Base-by-base conservation (phyloP, 2,888 invertebrate species). In the Ichneumon xanthorius region DNA sequence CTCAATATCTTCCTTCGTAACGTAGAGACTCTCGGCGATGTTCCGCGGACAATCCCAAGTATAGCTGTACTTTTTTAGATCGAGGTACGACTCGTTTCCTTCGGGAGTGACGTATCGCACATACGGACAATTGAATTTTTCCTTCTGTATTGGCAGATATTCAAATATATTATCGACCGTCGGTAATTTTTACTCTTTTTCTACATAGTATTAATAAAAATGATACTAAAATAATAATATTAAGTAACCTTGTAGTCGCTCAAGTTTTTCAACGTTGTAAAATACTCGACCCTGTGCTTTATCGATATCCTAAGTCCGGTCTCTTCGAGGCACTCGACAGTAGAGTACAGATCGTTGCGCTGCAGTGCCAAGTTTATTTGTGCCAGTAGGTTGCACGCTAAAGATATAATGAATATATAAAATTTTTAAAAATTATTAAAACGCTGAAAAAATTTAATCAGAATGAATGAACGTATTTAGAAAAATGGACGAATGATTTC, bases 11-110 rank as follows among this genome's bases (percentile, higher is more conserved):
- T 90, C 88, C 84, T 89, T 90, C 4, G 90, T 90, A n/a, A 94
- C 85, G 77, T 89, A 91, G 79, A 85, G 86, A 71, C 91, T 88
- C 71, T 92, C 92, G 1, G 88, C 80, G 3, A 92, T 82, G 78
- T 91, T 78, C 81, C 88, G 88, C 0, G 92, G 92, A 30, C 84
- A 78, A 76, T 93, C 92, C 93, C 93, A 94, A 5, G 92, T 90
- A 30, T 92, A 93, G 65, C 37, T 90, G 73, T 84, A 86, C 3
- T 88, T 89, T 45, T 90, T 80, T 6, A 94, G 86, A 86, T 94
- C 90, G 6, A 94, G 85, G 55, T 89, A 93, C 30, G 92, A 88
- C 83, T 90, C 90, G 45, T 90, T 91, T 5, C 91, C 89, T 19
- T 84, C 63, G 7, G 89, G 86, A 3, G 92, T 93, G 5, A 90